Evolutionary conservation across 2,888 invertebrate genomes (phyloP).

Genomic region (Homarus gammarus): DNA sequence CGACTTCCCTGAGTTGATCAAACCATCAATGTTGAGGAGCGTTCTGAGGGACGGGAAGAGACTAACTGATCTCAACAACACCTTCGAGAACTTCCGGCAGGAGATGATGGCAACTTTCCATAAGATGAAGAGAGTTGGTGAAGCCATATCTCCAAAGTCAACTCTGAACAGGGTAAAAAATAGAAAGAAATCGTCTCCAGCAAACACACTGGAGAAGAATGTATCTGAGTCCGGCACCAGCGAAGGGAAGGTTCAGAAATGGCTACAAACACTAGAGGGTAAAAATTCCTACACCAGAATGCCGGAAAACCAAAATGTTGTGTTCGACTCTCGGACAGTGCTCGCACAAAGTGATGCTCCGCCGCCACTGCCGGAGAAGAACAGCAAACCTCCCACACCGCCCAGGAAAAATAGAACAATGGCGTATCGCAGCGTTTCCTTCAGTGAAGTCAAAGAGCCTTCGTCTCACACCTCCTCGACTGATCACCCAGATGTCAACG

Average conservation of each 20-base stretch:
- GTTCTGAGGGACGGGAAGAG: constrained; percentile 68
- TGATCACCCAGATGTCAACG: not conserved
- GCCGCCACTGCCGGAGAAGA: constrained; percentile 58
- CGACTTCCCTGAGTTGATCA: constrained; percentile 68
- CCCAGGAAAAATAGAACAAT: constrained; percentile 42
- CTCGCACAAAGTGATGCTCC: not conserved
- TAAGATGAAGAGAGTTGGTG: constrained; percentile 64
- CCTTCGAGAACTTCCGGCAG: constrained; percentile 73
- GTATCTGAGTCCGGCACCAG: constrained; percentile 20
- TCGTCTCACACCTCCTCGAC: not conserved
- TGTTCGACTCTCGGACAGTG: constrained; percentile 20
- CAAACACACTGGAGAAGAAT: constrained; percentile 28
- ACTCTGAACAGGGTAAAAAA: constrained; percentile 61
- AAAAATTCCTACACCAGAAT: constrained; percentile 58
- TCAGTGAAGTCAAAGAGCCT: constrained; percentile 33
- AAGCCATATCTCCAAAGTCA: constrained; percentile 65
- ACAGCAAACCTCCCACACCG: constrained; percentile 55
- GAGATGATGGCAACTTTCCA: constrained; percentile 74
- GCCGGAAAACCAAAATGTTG: constrained; percentile 40
- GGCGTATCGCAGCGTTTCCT: constrained; percentile 41
- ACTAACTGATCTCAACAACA: constrained; percentile 61
- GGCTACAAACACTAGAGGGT: constrained; percentile 69
- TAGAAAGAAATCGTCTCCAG: constrained; percentile 35
- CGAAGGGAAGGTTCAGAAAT: constrained; percentile 72
- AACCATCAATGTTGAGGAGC: constrained; percentile 70